phyloP scores from a whole-genome alignment of 1,140 invertebrate genomes.

The Planococcus citri region DNA sequence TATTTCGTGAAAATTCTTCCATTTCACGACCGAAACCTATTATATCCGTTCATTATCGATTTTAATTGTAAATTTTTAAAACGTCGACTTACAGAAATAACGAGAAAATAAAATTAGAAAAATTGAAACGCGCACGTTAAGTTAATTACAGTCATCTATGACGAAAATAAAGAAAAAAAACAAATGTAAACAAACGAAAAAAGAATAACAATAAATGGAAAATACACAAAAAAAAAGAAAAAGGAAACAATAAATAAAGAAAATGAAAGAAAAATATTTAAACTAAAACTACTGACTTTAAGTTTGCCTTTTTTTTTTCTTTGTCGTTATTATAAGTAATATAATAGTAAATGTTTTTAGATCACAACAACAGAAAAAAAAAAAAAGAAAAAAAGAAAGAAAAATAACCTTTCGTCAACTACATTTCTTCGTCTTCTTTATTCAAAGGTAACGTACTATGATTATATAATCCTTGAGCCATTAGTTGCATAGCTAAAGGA shows the following conservation, averaged over 20 bases:
- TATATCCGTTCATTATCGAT: too few species aligned
- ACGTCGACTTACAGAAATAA: too few species aligned
- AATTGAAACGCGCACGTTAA: background rate
- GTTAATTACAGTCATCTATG: background rate
- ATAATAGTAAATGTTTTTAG: too few species aligned
- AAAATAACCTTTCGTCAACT: background rate
- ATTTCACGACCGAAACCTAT: too few species aligned
- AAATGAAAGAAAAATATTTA: background rate
- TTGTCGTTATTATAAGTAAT: background rate
- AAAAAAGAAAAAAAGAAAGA: too few species aligned
- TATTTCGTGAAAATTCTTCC: too few species aligned
- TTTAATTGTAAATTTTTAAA: too few species aligned
- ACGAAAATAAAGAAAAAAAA: background rate
- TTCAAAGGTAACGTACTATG: conserved; percentile 75
- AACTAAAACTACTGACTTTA: background rate
- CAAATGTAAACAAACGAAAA: background rate
- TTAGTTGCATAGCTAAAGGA: conserved; percentile 79
- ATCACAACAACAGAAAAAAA: too few species aligned
- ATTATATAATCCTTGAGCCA: conserved; percentile 91
- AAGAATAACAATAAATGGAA: background rate
- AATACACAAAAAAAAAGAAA: background rate
- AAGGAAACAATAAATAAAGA: background rate
- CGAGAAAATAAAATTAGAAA: too few species aligned
- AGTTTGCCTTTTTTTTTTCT: background rate
- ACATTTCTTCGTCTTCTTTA: conserved; percentile 46